phyloP scores from a whole-genome alignment of 2,113 vertebrate species.

The Beaufortia kweichowensis region DNA sequence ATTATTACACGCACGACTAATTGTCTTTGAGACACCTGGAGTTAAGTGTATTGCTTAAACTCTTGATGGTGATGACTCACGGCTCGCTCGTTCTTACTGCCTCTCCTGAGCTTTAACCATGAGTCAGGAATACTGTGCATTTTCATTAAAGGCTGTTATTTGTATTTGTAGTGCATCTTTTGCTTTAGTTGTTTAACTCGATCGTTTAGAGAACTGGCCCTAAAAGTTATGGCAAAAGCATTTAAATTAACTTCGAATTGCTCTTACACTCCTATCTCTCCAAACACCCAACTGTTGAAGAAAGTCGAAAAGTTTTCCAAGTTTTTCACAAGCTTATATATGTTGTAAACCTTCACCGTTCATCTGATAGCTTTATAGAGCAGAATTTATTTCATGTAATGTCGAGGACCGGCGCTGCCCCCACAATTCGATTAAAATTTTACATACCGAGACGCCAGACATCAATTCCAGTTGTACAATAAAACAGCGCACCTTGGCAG shows the following conservation, averaged over 20 bases:
- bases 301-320: background rate
- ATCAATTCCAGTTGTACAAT: constrained; percentile 35
- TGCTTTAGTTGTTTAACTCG: background rate
- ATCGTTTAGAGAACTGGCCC: background rate
- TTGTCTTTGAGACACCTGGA: too few relatives aligned
- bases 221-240: background rate
- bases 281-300: background rate
- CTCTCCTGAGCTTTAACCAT: too few relatives aligned
- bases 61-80: too few relatives aligned
- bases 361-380: constrained; percentile 42
- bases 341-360: constrained; percentile 31
- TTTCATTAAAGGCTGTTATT: background rate
- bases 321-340: constrained; percentile 27
- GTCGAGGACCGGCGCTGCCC: constrained; percentile 14
- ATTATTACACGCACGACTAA: too few relatives aligned
- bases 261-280: background rate
- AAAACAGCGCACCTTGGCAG: constrained; percentile 36
- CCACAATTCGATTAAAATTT: constrained; percentile 45
- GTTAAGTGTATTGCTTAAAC: too few relatives aligned
- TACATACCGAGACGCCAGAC: constrained; percentile 33
- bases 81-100: too few relatives aligned
- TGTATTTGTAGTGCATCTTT: background rate
- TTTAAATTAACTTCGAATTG: background rate
- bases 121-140: background rate
- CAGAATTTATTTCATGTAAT: constrained; percentile 40